Evolutionary conservation across 2,113 vertebrate genomes (phyloP), one percentile per base, ranked within the genome.

Genomic region (Antechinus stuartii): DNA sequence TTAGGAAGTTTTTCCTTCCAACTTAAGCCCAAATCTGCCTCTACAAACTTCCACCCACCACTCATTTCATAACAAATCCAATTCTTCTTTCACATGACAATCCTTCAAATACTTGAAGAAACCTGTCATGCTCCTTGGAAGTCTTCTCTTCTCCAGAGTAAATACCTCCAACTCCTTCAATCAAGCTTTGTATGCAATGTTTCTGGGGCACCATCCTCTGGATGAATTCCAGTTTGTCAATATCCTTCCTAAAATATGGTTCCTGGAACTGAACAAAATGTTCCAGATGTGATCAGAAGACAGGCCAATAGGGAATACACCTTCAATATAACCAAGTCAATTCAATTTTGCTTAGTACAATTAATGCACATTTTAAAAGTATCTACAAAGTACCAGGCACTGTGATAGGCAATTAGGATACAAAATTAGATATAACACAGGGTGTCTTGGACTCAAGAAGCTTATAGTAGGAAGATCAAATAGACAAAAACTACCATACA

Each of bases 101-200:
- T 42, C 68, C n/a, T 84, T 84, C 68, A 84, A 84, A 84, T 42
- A 84, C 68, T 84, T 84, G 68, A 84, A 84, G 68, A 84, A n/a
- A 84, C 19, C 68, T 84, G 68, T 84, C 68, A 84, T 42, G n/a
- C 42, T 84, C 35, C 68, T 42, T 0, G 0, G 68, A 84, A 84
- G n/a, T 84, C 68, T 84, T 84, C 16, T 84, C 68, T 84, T n/a
- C 68, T 84, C n/a, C 68, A 84, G 68, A n/a, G 35, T 84, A 84
- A 84, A 84, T n/a, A 84, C 68, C 68, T 84, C 68, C 35, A 84
- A n/a, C 42, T 84, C 68, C 68, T 84, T 84, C 68, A 84, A 84
- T 84, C 68, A 84, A n/a, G 23, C 68, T n/a, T 84, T 84, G 5
- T 84, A 84, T 42, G 68, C n/a, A 42, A 42, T 84, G 68, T 84